Percentiles rank a stretch among this genome's conserved stretches.
phyloP scores from a whole-genome alignment of 2,888 invertebrate genomes.

The Bembecia ichneumoniformis region DNA sequence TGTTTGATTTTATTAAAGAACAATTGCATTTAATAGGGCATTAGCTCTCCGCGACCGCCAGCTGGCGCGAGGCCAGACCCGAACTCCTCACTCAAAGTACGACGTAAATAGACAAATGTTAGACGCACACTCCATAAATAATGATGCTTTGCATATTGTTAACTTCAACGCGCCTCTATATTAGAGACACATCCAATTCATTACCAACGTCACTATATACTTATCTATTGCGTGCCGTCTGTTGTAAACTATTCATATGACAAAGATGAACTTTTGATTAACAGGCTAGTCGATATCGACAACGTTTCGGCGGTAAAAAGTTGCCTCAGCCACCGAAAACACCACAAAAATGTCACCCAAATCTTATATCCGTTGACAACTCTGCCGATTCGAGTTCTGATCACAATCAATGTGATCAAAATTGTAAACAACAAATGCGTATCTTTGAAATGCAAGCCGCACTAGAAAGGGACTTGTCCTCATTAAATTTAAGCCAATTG shows the following conservation, averaged over 20 bases:
- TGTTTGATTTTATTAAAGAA: conserved; percentile 33
- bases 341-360: conserved; percentile 38
- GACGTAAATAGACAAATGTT: conserved; percentile 29
- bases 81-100: conserved; percentile 34
- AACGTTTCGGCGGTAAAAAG: conserved; percentile 53
- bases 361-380: conserved; percentile 30
- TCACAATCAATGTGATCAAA: conserved; percentile 32
- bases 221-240: neutral
- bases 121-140: conserved; percentile 19
- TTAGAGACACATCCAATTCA: neutral
- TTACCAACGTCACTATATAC: neutral
- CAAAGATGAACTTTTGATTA: conserved; percentile 29
- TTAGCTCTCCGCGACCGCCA: conserved; percentile 35
- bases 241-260: neutral
- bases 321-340: conserved; percentile 39
- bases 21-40: conserved; percentile 47
- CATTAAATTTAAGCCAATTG: conserved; percentile 44
- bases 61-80: conserved; percentile 41
- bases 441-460: conserved; percentile 59
- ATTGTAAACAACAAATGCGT: conserved; percentile 33
- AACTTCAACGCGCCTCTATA: neutral
- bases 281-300: conserved; percentile 67
- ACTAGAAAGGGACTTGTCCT: conserved; percentile 50
- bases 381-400: conserved; percentile 17
- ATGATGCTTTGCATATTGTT: conserved; percentile 11